phyloP scores from a whole-genome alignment of 2,113 vertebrate species.

The Alethe diademata region DNA sequence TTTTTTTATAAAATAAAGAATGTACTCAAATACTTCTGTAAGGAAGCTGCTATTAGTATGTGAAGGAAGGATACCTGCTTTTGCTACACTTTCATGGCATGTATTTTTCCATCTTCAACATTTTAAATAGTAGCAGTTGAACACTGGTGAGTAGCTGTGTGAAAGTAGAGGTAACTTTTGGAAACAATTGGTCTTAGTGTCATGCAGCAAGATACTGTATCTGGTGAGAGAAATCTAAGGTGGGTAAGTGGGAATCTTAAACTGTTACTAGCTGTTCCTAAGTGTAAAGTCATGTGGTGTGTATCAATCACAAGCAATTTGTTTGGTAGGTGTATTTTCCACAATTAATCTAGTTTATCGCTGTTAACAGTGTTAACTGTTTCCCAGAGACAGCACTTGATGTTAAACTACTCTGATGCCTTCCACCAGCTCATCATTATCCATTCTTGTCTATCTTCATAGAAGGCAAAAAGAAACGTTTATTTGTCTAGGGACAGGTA shows the following conservation, averaged over 20 bases:
- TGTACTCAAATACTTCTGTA: neutral
- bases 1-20: neutral
- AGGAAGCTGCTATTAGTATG: neutral
- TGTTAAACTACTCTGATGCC: neutral
- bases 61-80: constrained; percentile 1
- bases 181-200: neutral
- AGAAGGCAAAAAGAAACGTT: constrained; percentile 52
- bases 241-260: neutral
- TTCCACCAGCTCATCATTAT: constrained; percentile 14
- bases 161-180: neutral
- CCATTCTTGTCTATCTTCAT: constrained; percentile 22
- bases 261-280: neutral
- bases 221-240: neutral
- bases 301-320: neutral
- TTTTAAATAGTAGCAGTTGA: neutral
- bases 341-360: neutral
- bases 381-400: neutral
- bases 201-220: neutral
- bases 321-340: neutral
- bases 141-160: neutral
- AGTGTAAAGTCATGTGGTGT: neutral
- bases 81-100: neutral
- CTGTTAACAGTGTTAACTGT: constrained; percentile 24
- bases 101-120: neutral
- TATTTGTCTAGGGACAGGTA: constrained; percentile 34